phyloP scores from a whole-genome alignment of 2,113 vertebrate species.

The Addax nasomaculatus region DNA sequence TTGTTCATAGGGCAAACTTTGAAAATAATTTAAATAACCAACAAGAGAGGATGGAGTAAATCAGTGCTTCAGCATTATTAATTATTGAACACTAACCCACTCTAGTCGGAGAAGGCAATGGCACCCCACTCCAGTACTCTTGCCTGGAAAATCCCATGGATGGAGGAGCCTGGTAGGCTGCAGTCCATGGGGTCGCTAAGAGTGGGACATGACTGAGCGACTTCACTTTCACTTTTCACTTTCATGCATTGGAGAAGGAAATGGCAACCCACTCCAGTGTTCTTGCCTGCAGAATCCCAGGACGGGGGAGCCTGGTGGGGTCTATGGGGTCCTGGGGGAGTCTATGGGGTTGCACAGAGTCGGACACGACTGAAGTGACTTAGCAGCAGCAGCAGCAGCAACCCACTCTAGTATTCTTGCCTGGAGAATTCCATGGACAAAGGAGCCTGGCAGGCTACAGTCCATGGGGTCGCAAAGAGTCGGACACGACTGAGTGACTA shows the following conservation, averaged over 20 bases:
- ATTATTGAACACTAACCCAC: background rate
- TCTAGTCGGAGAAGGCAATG: background rate
- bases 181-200: background rate
- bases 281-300: too few species aligned
- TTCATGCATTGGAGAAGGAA: too few species aligned
- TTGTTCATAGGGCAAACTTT: background rate
- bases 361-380: too few species aligned
- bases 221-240: background rate
- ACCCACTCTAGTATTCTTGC: background rate
- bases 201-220: background rate
- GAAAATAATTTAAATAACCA: conserved; percentile 33
- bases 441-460: background rate
- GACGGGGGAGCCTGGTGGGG: too few species aligned
- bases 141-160: background rate
- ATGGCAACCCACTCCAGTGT: too few species aligned
- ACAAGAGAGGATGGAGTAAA: background rate
- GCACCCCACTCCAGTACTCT: background rate
- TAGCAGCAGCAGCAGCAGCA: background rate
- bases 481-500: background rate
- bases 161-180: background rate
- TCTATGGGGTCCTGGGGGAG: too few species aligned
- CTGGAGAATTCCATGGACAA: background rate
- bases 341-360: too few species aligned
- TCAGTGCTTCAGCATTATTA: conserved; percentile 7
- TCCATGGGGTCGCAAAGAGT: background rate